phyloP scores from a whole-genome alignment of 2,113 vertebrate genomes.

The Struthidea cinerea region DNA sequence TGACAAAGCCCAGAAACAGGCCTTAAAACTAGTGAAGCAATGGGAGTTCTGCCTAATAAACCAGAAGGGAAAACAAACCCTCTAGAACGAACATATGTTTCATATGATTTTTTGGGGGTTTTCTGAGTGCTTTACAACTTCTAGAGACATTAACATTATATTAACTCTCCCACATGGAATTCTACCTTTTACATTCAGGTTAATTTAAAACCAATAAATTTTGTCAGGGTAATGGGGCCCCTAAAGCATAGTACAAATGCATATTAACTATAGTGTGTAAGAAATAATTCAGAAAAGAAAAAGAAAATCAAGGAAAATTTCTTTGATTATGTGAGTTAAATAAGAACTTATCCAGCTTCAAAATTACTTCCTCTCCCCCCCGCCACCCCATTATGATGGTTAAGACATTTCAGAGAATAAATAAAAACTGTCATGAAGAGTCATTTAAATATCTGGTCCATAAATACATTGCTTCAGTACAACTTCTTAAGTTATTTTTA shows the following conservation, averaged over 20 bases:
- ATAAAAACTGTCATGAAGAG: neutral
- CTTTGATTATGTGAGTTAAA: neutral
- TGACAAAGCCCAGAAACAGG: neutral
- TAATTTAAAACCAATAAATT: slow-evolving; percentile 13
- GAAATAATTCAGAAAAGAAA: slow-evolving; percentile 13
- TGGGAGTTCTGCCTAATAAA: neutral
- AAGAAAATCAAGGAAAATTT: neutral
- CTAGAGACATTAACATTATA: neutral
- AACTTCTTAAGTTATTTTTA: slow-evolving; percentile 3
- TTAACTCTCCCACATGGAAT: neutral
- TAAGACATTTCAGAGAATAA: neutral
- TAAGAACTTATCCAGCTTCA: neutral
- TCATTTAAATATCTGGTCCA: neutral
- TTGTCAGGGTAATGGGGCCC: neutral
- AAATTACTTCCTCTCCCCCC: neutral
- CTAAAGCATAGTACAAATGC: neutral
- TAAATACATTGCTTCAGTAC: neutral
- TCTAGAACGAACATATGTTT: neutral
- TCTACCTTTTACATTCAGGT: neutral
- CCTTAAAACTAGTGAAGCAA: neutral
- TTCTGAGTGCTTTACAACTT: neutral
- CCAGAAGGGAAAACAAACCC: neutral
- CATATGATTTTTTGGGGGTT: fast-evolving
- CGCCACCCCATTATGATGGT: neutral
- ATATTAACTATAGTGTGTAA: neutral